Conservation (phyloP, 2,888 invertebrate genomes). For the Cephus rjabovi region DNA sequence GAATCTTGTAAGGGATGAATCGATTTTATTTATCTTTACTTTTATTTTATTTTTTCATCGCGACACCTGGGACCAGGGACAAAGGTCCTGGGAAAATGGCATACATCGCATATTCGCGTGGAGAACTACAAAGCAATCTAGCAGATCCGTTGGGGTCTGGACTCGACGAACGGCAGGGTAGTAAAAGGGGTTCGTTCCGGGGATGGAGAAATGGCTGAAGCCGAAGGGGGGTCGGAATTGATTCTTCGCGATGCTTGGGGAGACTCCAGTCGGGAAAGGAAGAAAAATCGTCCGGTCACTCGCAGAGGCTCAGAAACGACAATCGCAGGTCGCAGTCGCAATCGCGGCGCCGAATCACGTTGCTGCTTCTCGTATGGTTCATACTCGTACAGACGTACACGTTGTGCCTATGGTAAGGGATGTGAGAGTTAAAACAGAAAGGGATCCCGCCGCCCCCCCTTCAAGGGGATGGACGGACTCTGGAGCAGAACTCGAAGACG, state of each 20-base stretch:
- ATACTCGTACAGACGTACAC: not conserved
- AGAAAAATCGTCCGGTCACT: not conserved
- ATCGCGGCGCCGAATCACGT: not conserved
- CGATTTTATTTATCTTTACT: not conserved
- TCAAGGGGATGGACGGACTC: not conserved
- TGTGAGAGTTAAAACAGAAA: not conserved
- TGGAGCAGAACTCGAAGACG: conserved; percentile 15
- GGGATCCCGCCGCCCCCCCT: not conserved
- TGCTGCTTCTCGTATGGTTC: not conserved
- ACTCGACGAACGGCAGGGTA: not conserved
- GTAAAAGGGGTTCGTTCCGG: not conserved
- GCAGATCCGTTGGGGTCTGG: not conserved
- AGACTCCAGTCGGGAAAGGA: not conserved
- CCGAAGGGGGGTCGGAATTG: not conserved
- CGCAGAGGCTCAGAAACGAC: not conserved
- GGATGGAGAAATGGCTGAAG: not conserved
- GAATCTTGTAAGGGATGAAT: not conserved
- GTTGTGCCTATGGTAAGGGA: not conserved
- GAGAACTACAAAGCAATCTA: not conserved
- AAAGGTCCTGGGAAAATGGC: not conserved
- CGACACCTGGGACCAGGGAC: not conserved
- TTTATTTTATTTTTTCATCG: not conserved
- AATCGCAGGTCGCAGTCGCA: not conserved
- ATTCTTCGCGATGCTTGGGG: not conserved
- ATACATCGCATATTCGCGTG: not conserved